Conservation (phyloP, 2,797 vertebrate genomes). For the Chelon auratus region DNA sequence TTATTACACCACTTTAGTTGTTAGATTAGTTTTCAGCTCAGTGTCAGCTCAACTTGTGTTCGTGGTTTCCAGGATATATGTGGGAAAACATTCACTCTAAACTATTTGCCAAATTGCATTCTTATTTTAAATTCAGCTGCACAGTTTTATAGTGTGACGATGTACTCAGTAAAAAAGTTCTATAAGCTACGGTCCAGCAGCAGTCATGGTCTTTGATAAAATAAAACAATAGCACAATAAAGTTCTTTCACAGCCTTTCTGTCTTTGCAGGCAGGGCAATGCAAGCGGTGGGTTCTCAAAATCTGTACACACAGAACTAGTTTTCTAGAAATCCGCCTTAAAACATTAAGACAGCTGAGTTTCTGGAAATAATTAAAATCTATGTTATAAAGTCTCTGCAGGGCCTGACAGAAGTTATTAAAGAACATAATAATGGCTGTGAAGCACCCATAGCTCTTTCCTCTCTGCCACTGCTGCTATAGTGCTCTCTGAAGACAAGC, state of each 20-base stretch:
- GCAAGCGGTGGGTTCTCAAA: slow-evolving; percentile 28
- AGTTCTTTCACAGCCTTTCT: background rate
- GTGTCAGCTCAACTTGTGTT: background rate
- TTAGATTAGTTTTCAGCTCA: background rate
- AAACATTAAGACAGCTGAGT: background rate
- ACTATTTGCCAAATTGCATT: background rate
- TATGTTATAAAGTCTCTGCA: slow-evolving; percentile 24
- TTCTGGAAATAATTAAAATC: slow-evolving; percentile 24
- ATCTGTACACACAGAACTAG: background rate
- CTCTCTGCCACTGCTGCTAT: slow-evolving; percentile 18
- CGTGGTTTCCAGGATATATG: slow-evolving; percentile 3
- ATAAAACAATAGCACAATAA: background rate
- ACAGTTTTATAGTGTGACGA: background rate
- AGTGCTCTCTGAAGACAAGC: slow-evolving; percentile 4
- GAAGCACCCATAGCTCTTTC: slow-evolving; percentile 24
- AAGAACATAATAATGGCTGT: slow-evolving; percentile 3
- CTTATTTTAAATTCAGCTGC: background rate
- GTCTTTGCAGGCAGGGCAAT: background rate
- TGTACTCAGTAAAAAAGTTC: background rate
- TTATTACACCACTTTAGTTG: no score
- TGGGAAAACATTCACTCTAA: background rate
- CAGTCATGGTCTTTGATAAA: background rate
- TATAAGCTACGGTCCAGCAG: background rate
- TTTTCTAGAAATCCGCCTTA: slow-evolving; percentile 3
- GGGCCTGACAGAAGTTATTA: slow-evolving; percentile 14